phyloP scores from a whole-genome alignment of 2,888 invertebrate species.

The Pyrgus malvae region DNA sequence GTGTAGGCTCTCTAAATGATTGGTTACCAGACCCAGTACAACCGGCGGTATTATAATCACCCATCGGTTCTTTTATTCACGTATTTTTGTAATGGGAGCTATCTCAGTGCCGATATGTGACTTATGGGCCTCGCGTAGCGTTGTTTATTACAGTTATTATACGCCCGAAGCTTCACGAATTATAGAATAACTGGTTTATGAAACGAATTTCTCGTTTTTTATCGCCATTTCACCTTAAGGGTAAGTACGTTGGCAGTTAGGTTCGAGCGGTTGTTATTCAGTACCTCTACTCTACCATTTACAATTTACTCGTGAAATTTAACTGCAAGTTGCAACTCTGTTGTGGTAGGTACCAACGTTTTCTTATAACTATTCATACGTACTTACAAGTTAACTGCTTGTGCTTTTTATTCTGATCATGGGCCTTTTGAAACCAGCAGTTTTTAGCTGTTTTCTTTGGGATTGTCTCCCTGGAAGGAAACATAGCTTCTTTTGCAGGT shows the following conservation, averaged over 20 bases:
- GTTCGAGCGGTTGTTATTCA: conserved; percentile 30
- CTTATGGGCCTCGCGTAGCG: conserved; percentile 56
- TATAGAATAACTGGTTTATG: conserved; percentile 50
- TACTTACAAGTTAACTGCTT: not conserved
- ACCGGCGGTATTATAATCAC: conserved; percentile 31
- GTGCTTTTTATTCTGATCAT: no score
- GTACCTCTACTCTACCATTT: conserved; percentile 8
- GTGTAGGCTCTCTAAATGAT: conserved; percentile 7
- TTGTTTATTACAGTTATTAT: conserved; percentile 72
- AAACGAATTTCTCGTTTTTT: conserved; percentile 41
- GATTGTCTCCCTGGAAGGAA: no score
- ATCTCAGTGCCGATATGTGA: conserved; percentile 48
- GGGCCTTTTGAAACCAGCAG: no score
- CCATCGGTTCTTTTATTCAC: conserved; percentile 39
- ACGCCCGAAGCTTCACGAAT: conserved; percentile 57
- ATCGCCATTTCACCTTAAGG: conserved; percentile 39
- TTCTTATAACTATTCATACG: no score
- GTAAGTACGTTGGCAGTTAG: conserved; percentile 19
- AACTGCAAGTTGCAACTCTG: conserved; percentile 33
- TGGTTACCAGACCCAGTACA: conserved; percentile 7
- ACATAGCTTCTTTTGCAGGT: no score
- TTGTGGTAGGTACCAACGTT: not conserved
- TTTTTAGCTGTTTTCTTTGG: no score
- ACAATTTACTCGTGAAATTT: conserved; percentile 26
- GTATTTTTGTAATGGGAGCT: conserved; percentile 44